Evolutionary conservation across 2,888 invertebrate genomes (phyloP), one percentile per base, ranked within the genome.

Genomic region (Itoplectis maculator): DNA sequence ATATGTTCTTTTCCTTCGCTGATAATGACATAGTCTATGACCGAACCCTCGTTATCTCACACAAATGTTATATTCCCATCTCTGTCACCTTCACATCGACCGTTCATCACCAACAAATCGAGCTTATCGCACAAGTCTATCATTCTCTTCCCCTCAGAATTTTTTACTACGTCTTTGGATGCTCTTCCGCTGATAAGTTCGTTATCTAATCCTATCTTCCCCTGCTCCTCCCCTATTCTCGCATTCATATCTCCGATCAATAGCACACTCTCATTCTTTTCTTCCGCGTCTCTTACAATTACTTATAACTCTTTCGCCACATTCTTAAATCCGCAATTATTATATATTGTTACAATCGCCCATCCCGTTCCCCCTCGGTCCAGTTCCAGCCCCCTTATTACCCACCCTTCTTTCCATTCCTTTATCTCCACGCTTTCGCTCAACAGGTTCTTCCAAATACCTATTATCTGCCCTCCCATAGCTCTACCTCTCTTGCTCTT

Each of bases 171-270:
- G n/a, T 78, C 63, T 45, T 45, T 63, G 0, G 63, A 70, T 63
- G 2, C 7, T 20, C 70, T 66, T 63, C 15, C 65, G 0, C 47
- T 11, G 6, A 4, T 3, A 20, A 8, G 2, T 7, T n/a, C 8
- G 13, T 51, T 61, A 9, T 9, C 61, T 20, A 65, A 49, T 42
- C 77, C 47, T 20, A 23, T 45, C 0, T 63, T 42, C 5, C 69
- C 74, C 13, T 51, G 73, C 5, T 42, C 42, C 2, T 65, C 51
- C 9, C 79, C 78, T 15, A 40, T 37, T 56, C 81, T 77, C 18
- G 78, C 78, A 40, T 80, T 83, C 37, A 82, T 74, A 20, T 84
- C 72, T 3, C 79, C 78, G 4, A 51, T 59, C 13, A 72, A 13
- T 3, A 66, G 7, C 15, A 54, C 11, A 15, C 9, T 20, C 20